Conservation (phyloP, 1,140 invertebrate species). For the Bombus haemorrhoidalis region DNA sequence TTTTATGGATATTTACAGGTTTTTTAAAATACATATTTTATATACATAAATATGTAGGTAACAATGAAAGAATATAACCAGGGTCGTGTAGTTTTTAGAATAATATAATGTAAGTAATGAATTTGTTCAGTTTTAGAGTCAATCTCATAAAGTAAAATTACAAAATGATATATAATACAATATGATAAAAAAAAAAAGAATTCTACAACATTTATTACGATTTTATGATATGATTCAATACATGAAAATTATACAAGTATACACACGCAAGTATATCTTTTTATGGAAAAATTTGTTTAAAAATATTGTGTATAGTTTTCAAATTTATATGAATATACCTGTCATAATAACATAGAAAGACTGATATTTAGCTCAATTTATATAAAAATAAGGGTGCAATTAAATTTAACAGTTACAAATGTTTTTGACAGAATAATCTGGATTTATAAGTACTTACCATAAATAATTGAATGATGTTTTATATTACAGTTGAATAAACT, state of each 20-base stretch:
- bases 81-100: background rate
- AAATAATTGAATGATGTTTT: constrained; percentile 1
- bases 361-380: constrained; percentile 36
- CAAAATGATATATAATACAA: constrained; percentile 3
- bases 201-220: background rate
- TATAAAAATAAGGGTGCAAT: background rate
- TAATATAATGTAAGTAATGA: background rate
- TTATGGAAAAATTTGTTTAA: no score
- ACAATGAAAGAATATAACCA: background rate
- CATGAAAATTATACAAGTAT: background rate
- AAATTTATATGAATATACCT: background rate
- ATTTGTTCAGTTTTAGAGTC: constrained; percentile 12
- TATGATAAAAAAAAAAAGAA: constrained; percentile 16
- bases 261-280: no score
- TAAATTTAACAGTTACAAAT: background rate
- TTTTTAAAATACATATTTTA: constrained; percentile 32
- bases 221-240: background rate
- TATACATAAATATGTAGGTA: constrained; percentile 12
- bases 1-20: constrained; percentile 37
- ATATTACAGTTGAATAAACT: background rate
- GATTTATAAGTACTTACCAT: constrained; percentile 15
- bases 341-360: constrained; percentile 8
- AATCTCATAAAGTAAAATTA: background rate
- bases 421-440: constrained; percentile 1
- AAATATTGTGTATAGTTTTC: background rate